phyloP scores from a whole-genome alignment of 2,113 vertebrate species.

The Tachycineta bicolor region DNA sequence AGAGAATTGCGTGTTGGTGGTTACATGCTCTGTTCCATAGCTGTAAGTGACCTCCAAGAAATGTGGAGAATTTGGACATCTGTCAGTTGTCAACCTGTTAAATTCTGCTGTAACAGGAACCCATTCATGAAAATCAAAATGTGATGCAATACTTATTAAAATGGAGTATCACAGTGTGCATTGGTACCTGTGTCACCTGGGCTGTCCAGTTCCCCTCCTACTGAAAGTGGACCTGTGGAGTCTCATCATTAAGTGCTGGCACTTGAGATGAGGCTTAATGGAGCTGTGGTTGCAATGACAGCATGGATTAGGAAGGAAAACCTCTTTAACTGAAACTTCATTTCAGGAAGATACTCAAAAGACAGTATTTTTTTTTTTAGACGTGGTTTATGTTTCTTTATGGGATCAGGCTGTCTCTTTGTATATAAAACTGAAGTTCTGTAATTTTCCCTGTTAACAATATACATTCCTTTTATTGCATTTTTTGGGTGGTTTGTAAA shows the following conservation, averaged over 20 bases:
- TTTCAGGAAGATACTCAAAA: neutral
- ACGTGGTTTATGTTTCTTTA: neutral
- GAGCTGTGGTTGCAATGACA: neutral
- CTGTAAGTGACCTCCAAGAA: neutral
- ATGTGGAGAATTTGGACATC: neutral
- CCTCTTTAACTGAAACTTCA: neutral
- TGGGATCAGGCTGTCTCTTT: neutral
- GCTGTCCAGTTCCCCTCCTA: neutral
- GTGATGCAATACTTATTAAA: neutral
- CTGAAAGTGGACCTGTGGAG: neutral
- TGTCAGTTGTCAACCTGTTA: neutral
- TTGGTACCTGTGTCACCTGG: neutral
- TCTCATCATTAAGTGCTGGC: neutral
- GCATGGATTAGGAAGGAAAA: neutral
- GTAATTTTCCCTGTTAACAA: neutral
- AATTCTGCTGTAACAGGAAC: neutral
- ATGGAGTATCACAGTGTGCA: fast-evolving
- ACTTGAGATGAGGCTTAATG: neutral
- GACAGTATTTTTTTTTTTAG: neutral
- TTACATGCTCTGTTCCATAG: neutral
- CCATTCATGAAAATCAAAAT: neutral
- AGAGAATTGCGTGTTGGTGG: fast-evolving
- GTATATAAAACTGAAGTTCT: neutral
- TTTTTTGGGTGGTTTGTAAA: neutral
- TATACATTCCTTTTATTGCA: neutral